Base-by-base conservation (phyloP, 2,113 vertebrate genomes). In the Ariopsis seemanni region DNA sequence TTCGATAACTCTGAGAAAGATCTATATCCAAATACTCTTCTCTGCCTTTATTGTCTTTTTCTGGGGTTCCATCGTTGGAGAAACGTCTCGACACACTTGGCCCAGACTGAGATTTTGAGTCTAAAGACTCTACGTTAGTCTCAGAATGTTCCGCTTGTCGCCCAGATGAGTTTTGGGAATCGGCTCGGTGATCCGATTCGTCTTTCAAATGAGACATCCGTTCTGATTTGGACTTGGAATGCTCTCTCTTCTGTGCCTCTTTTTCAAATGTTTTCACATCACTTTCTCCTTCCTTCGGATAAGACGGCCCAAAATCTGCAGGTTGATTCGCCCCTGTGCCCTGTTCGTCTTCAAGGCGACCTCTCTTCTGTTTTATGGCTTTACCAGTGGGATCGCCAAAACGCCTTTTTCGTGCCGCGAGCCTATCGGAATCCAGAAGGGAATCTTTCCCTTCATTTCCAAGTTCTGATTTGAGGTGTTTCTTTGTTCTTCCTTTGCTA, bases 11-110 rank as follows among this genome's bases (percentile, higher is more conserved):
- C 91, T 99, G 98, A 0, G 98, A 99, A 91, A 98, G 96, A 91
- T 99, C 98, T 0, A 99, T 99, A 89, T 99, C 98, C 10, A 99
- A 96, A 88, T 96, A 97, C 85, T 98, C 97, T 60, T 99, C 98
- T 0, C 93, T 93, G 42, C 94, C 95, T 58, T 95, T 95, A 82
- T 94, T 95, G 67, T 96, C 96, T 63, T 95, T 94, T 83, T 99
- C 98, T 0, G 91, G 42, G 77, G 90, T 95, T 15, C 94, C 96
- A 7, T 97, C 98, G 0, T 96, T 96, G 82, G 95, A 96, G 84
- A 94, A 90, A 34, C 90, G 92, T 87, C 93, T 93, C 52, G 93
- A 89, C 42, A 92, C 88, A 88, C 87, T 87, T 60, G 91, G 92
- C 6, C 90, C 93, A 82, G 89, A 83, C 72, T 95, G 96, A 25